Evolutionary conservation across 2,888 invertebrate genomes (phyloP), one percentile per base, ranked within the genome.

Genomic region (Portevinia maculata): DNA sequence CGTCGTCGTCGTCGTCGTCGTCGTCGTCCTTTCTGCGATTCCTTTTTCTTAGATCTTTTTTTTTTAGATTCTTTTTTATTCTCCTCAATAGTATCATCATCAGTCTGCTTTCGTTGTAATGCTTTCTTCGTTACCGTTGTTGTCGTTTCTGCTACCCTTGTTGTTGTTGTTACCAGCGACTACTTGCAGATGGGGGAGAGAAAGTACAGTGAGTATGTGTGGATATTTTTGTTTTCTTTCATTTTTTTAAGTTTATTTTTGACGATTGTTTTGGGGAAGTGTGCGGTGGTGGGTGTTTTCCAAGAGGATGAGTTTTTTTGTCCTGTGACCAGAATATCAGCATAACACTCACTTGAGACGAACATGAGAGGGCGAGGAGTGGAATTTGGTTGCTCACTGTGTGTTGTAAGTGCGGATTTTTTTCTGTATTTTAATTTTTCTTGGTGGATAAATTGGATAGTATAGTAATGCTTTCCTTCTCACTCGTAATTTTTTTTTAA

Each of bases 381-480:
- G 48, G 21, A 41, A 53, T 67, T 78, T 60, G 21, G 44, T 67
- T 30, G 7, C 57, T 52, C 50, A 41, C 59, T 53, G 53, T 65
- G 62, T 53, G 57, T 39, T 57, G 70, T 65, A 60, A 83, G 67
- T 78, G 71, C 30, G 21, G 76, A 53, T 64, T 81, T 69, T 74
- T 79, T 65, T 81, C 53, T 70, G 44, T 71, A 71, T 83, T 78
- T 78, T 83, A 83, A 83, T 83, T 83, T 83, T 83, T 67, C 78
- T 62, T 71, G 21, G 76, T 37, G 60, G 46, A 71, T 76, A 83
- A 83, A 83, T 83, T 83, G 76, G 76, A 71, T 83, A 65, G 24
- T 24, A 24, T n/a, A n/a, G 70, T 71, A 81, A 76, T 67, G 71
- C 71, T 65, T 76, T 76, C 76, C 70, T 76, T 65, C 76, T 76